These are phyloP conservation scores for Megaceryle alcyon DNA, from an alignment of 2,797 vertebrate genomes.

Conservation along the genomic window DNA sequence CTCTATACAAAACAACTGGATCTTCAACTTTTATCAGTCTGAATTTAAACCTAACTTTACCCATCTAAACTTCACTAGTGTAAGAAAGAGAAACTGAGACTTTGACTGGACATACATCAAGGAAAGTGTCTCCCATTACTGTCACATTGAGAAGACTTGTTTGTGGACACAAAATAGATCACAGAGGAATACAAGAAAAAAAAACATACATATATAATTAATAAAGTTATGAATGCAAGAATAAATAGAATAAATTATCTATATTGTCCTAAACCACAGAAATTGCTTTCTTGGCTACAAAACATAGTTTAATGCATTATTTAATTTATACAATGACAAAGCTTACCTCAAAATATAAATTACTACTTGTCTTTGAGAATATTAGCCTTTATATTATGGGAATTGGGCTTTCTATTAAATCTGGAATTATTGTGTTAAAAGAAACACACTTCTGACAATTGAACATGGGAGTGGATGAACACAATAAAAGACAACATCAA, in stretches of 20 bases:
- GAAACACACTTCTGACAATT: not conserved
- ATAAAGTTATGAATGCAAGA: not conserved
- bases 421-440: not conserved
- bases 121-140: not conserved
- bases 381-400: not conserved
- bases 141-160: not conserved
- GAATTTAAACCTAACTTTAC: not conserved
- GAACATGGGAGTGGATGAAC: not conserved
- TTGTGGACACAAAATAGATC: not conserved
- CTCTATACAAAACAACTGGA: not conserved
- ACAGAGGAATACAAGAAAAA: not conserved
- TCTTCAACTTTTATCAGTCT: not conserved
- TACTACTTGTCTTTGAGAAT: not conserved
- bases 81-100: not conserved
- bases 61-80: not conserved
- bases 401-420: not conserved
- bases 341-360: not conserved
- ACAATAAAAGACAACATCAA: not conserved
- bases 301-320: not conserved
- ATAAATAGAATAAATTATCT: not conserved
- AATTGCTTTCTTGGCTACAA: not conserved
- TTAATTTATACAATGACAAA: not conserved
- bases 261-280: not conserved
- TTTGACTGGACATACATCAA: not conserved
- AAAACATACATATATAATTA: not conserved